These are phyloP conservation scores for Hippocampus mohnikei DNA, from an alignment of 2,113 vertebrate species.

Conservation along the genomic window DNA sequence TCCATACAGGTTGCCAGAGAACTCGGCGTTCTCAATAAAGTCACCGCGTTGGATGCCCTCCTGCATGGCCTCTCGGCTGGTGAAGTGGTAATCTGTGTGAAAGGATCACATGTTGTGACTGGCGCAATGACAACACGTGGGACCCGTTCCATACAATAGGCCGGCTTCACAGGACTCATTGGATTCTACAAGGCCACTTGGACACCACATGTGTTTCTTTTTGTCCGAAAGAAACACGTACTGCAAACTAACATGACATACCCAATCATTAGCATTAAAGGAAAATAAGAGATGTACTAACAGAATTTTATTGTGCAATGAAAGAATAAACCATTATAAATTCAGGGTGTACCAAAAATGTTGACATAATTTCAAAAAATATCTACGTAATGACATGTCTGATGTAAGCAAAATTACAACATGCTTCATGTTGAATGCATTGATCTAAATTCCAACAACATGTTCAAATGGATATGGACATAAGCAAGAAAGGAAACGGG, in stretches of 20 bases:
- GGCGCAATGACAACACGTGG: neutral
- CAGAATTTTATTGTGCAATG: too few species aligned
- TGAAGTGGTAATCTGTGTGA: conserved; percentile 88
- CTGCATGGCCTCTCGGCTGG: conserved; percentile 84
- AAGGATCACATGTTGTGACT: conserved; percentile 8
- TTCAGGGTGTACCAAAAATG: too few species aligned
- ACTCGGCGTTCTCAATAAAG: conserved; percentile 89
- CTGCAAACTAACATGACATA: conserved; percentile 8
- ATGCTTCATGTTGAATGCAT: neutral
- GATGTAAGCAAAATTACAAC: too few species aligned
- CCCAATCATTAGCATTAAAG: conserved; percentile 39
- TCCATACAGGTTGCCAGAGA: conserved; percentile 93
- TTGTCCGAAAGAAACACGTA: conserved; percentile 17
- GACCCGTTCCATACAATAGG: neutral
- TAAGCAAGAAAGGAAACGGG: too few species aligned
- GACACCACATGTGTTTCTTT: neutral
- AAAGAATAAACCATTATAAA: too few species aligned
- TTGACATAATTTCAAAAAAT: too few species aligned
- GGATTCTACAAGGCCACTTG: neutral
- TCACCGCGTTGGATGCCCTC: conserved; percentile 79
- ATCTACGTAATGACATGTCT: too few species aligned
- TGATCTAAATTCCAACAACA: neutral
- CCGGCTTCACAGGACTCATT: too few species aligned
- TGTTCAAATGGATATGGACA: too few species aligned
- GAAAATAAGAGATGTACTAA: too few species aligned